phyloP scores from a whole-genome alignment of 2,888 invertebrate genomes.

The Halictus ligatus region DNA sequence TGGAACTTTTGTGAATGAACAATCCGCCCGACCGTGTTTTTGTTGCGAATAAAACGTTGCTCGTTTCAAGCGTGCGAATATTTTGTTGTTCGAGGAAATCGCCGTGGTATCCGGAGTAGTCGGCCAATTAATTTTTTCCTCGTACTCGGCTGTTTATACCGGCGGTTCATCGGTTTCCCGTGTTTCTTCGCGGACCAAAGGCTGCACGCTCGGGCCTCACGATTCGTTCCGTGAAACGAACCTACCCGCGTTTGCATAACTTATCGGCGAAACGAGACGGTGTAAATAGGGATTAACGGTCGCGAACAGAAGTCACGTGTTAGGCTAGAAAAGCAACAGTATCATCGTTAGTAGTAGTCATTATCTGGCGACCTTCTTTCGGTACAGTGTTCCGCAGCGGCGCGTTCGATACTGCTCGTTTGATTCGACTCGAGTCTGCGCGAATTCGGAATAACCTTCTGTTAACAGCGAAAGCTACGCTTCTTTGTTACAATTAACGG shows the following conservation, averaged over 20 bases:
- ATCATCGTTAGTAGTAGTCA: slow-evolving; percentile 36
- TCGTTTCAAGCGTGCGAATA: background rate
- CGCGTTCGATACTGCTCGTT: background rate
- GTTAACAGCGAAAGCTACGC: no score
- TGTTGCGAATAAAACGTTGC: background rate
- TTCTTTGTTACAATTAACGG: background rate
- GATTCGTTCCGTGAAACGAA: slow-evolving; percentile 13
- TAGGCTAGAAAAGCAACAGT: slow-evolving; percentile 45
- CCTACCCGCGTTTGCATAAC: slow-evolving; percentile 43
- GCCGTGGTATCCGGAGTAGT: background rate
- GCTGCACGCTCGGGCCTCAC: background rate
- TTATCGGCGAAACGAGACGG: slow-evolving; percentile 51
- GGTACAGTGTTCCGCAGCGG: background rate
- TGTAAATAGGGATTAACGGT: slow-evolving; percentile 57
- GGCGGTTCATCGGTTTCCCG: background rate
- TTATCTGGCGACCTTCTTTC: slow-evolving; percentile 54
- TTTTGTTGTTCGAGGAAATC: background rate
- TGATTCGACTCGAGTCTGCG: background rate
- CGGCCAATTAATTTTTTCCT: background rate
- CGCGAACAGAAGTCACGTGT: slow-evolving; percentile 55
- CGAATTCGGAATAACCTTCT: no score
- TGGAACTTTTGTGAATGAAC: background rate
- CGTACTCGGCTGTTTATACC: background rate
- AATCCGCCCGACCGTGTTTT: background rate
- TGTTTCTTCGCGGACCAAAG: background rate